Conservation (phyloP, 1,140 invertebrate genomes). For the Andricus grossulariae region DNA sequence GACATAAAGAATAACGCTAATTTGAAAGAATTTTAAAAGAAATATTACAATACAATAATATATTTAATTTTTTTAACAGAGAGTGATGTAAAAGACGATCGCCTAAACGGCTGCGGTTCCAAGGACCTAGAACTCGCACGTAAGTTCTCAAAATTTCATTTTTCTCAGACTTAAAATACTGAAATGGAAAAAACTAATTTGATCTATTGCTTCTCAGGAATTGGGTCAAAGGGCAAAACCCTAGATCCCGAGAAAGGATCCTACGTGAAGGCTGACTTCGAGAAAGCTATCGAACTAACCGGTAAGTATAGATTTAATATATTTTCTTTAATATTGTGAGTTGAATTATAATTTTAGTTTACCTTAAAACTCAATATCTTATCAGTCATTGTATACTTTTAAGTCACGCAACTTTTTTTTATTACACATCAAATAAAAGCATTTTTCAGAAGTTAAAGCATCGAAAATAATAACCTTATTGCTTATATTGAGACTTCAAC, state of each 20-base stretch:
- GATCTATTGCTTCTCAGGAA: conserved; percentile 55
- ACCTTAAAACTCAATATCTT: too few relatives aligned
- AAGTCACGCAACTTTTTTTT: too few relatives aligned
- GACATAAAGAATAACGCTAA: too few relatives aligned
- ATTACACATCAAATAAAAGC: too few relatives aligned
- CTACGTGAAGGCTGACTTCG: conserved; percentile 86
- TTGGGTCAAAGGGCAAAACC: conserved; percentile 73
- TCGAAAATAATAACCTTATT: too few relatives aligned
- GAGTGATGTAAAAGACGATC: conserved; percentile 88
- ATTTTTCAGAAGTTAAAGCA: too few relatives aligned
- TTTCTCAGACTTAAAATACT: conserved; percentile 1
- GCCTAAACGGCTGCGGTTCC: conserved; percentile 85
- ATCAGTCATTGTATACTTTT: too few relatives aligned
- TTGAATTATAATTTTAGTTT: too few relatives aligned
- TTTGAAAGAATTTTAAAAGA: too few relatives aligned
- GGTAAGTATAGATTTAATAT: conserved; percentile 69
- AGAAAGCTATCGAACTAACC: conserved; percentile 87
- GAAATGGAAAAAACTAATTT: not conserved
- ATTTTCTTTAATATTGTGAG: not conserved
- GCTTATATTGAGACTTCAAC: too few relatives aligned
- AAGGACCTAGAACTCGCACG: conserved; percentile 82
- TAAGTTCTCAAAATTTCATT: conserved; percentile 63
- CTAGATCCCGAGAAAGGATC: conserved; percentile 73
- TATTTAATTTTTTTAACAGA: conserved; percentile 72
- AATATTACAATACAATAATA: not conserved